A percentile compares a stretch with the other conserved stretches of the same genome.
These are phyloP conservation scores for Orbicella faveolata DNA, from an alignment of 64 coral and sea anemone species.

Conservation along the genomic window DNA sequence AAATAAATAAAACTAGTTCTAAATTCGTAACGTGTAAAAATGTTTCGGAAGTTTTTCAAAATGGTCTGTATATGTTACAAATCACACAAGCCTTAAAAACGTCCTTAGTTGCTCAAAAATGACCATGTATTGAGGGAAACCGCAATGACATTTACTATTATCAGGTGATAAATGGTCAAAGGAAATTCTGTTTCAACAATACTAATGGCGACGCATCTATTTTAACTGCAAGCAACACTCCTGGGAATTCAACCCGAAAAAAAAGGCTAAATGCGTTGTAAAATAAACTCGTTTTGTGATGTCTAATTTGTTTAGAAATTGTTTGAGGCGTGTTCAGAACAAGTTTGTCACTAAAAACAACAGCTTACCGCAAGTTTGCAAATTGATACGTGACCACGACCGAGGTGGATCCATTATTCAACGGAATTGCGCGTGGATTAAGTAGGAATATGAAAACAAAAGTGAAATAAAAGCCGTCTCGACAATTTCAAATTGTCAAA, in stretches of 20 bases:
- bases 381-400: slow-evolving; percentile 4
- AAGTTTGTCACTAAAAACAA: neutral
- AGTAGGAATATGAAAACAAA: too few species aligned
- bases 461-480: too few species aligned
- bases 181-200: neutral
- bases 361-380: neutral
- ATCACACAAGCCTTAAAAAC: too few species aligned
- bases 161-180: too few species aligned
- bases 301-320: neutral
- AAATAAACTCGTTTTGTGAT: neutral
- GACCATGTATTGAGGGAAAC: too few species aligned
- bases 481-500: too few species aligned
- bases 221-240: neutral
- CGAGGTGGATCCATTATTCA: neutral
- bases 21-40: too few species aligned
- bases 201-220: neutral
- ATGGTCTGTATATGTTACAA: too few species aligned
- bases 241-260: neutral
- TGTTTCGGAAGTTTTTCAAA: too few species aligned
- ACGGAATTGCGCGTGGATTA: neutral
- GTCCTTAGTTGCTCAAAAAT: too few species aligned
- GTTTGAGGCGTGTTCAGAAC: neutral
- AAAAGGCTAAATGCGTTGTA: neutral
- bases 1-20: too few species aligned
- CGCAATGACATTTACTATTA: too few species aligned